Evolutionary conservation across 2,113 vertebrate species (phyloP), one percentile per base, ranked within the genome.

Genomic region (Henicopernis longicauda): DNA sequence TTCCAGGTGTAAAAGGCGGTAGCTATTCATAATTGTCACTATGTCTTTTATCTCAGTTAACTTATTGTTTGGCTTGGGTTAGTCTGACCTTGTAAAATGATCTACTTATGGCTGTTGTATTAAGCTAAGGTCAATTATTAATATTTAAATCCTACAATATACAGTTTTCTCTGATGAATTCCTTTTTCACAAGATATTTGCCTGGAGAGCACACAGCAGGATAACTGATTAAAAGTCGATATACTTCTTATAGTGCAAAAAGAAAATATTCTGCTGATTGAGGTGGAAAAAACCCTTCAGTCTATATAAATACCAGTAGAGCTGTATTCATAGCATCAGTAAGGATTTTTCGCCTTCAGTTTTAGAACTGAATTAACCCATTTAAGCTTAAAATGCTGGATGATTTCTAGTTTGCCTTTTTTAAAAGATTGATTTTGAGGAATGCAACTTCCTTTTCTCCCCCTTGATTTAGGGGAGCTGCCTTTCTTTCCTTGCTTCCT

Each of bases 81-180:
- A 83, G 79, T 70, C 50, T 93, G 94, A 95, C 95, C 93, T 97
- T 96, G 91, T 93, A 95, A 96, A 62, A 94, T 81, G 50, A 83
- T 97, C 88, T 91, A 63, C 57, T 83, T 93, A 95, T 0, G 40
- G 87, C 62, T 92, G 49, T 92, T 79, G 7, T 72, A 29, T 79
- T 83, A 54, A 86, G 34, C 22, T 72, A 49, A 27, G n/a, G 82
- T 88, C 27, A 94, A 34, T 86, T 83, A 83, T 76, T 92, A 85
- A 70, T 94, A 61, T 72, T 85, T 86, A 88, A 86, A 58, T 57
- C 47, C 45, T 76, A 7, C 13, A 76, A 20, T 62, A 44, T 74
- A 52, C 27, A 63, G 47, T 87, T 70, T 88, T 42, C 34, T 91
- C 32, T 89, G 34, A 76, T 65, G 2, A 67, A 85, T 76, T 89